Evolutionary conservation across 2,113 vertebrate genomes (phyloP), one percentile per base, ranked within the genome.

Genomic region (Centropus unirufus): DNA sequence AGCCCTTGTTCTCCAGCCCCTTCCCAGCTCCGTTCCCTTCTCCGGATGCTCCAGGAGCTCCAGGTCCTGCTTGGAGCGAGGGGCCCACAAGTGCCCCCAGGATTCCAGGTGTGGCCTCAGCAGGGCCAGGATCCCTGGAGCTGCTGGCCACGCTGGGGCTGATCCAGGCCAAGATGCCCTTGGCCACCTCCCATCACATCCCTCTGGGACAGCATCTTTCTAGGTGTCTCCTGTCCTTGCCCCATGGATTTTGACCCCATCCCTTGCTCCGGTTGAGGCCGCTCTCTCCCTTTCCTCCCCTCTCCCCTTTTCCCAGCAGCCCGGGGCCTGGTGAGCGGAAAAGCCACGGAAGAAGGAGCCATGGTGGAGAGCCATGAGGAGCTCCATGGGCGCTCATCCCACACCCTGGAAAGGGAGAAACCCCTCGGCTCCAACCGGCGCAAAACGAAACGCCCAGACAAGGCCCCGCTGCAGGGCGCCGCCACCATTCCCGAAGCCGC

Each of bases 381-480:
- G 26, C 66, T 52, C 0, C 22, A n/a, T 3, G 20, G 30, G 0
- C 27, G 4, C 8, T 52, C 94, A 0, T 64, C 92, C 52, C 69
- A 2, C n/a, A 64, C 17, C 58, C 68, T 19, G 1, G 72, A 66
- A 23, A 29, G 6, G 66, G 76, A 87, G 10, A 91, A 78, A 15
- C 36, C 75, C 18, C 54, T 81, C 0, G 54, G 94, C 16, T 93
- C 94, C 1, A 22, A 88, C 78, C 21, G 59, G 8, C 70, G 68
- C 27, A 95, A 95, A 54, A 29, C 64, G 0, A 91, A 69, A 22
- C 81, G 72, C 42, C 95, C 92, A 0, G 95, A 83, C 49, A 91
- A 63, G 55, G 67, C 95, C 1, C 20, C 44, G 9, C 77, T 32
- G 2, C 54, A 34, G 0, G 30, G 6, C 1, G 0, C 7, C 1